Evolutionary conservation across 2,888 invertebrate species (phyloP).

Genomic region (Heteropelma amictum): DNA sequence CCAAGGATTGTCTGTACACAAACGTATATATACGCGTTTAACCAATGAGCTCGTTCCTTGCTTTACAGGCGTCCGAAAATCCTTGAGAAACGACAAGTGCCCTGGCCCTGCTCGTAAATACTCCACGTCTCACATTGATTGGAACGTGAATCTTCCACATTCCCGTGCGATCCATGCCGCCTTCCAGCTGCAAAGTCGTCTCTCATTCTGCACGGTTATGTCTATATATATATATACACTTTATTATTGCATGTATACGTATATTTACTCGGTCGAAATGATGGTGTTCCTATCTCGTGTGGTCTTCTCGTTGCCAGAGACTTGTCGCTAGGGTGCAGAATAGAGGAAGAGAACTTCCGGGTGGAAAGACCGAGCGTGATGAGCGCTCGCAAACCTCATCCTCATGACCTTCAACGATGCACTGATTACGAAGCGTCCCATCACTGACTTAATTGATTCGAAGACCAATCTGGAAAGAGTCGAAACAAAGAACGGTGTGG

Average conservation of each 20-base stretch:
- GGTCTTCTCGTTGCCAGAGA: constrained; percentile 1
- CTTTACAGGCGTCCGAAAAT: constrained; percentile 17
- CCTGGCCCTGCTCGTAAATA: constrained; percentile 75
- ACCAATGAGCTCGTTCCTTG: not conserved
- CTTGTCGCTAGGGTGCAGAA: not conserved
- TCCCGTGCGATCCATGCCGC: constrained; percentile 25
- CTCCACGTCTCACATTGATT: constrained; percentile 72
- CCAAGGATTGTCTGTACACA: constrained; percentile 17
- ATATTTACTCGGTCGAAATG: no score
- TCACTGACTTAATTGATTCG: constrained; percentile 75
- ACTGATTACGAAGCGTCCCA: constrained; percentile 70
- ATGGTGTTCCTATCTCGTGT: not conserved
- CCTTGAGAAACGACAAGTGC: constrained; percentile 69
- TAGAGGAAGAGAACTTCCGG: not conserved
- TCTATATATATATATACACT: no score
- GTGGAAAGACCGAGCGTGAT: constrained; percentile 13
- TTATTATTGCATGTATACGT: no score
- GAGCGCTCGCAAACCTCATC: constrained; percentile 13
- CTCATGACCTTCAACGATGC: constrained; percentile 62
- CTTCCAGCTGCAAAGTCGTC: constrained; percentile 19
- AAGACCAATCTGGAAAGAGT: constrained; percentile 69
- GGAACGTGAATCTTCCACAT: constrained; percentile 73
- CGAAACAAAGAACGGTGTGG: constrained; percentile 44
- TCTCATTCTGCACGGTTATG: not conserved
- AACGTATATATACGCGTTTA: constrained; percentile 2